Evolutionary conservation across 2,797 vertebrate species (phyloP), one percentile per base, ranked within the genome.

Genomic region (Gallinago nigripennis): DNA sequence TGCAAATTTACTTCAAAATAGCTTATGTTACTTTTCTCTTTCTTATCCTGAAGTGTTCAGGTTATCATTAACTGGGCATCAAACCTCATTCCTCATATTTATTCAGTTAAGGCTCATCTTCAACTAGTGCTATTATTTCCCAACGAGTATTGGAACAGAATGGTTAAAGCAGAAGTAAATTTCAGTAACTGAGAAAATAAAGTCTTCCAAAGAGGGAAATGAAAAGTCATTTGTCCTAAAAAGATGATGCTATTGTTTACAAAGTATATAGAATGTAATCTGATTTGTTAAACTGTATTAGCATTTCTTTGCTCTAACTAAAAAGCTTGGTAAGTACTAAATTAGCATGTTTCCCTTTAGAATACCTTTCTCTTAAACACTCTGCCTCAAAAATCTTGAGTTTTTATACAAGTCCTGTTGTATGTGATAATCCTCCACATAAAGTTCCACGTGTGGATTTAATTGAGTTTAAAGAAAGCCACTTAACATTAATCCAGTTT

Each of bases 361-460:
- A 43, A 41, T 33, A 41, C 11, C 23, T 61, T 79, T 56, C 25
- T 46, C 20, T 89, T 82, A 58, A 87, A 85, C 39, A 9, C 27
- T 6, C 37, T 37, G 11, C 60, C 50, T 63, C 46, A 72, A 68
- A 82, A 82, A 46, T 27, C 28, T 69, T 48, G 6, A 31, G n/a
- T 18, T 25, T 65, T 70, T 69, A 7, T 23, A 7, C 11, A 37
- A 27, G 69, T 85, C 60, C 10, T 56, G 2, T 35, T 86, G 27
- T 41, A 69, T 31, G 17, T 0, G 0, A 69, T 31, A 69, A 81
- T 51, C 9, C 46, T 69, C 4, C 17, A 31, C 0, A 0, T 12
- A 2, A 83, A 81, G 39, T 14, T 10, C 45, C 20, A 68, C 27
- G 35, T 54, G 17, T 31, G 58, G 35, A 37, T 92, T 82, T 72